Conservation (phyloP, 1,140 invertebrate genomes). For the Hycleus phaleratus region DNA sequence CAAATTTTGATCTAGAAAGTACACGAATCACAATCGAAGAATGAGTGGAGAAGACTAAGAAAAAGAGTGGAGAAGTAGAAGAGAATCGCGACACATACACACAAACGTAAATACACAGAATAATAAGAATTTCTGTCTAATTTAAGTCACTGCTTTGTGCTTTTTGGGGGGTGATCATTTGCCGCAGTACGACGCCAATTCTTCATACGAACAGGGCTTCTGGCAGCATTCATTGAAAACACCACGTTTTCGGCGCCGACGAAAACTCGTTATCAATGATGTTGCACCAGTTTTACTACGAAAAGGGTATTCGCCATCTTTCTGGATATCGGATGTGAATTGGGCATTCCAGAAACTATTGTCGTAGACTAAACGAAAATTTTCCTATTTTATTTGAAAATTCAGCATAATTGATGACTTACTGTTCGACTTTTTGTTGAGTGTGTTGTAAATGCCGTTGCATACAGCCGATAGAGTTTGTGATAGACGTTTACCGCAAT, state of each 20-base stretch:
- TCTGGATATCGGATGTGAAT: neutral
- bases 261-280: slow-evolving; percentile 28
- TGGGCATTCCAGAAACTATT: neutral
- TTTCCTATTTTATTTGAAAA: no score
- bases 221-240: slow-evolving; percentile 42
- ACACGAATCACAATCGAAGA: no score
- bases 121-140: no score
- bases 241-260: slow-evolving; percentile 33
- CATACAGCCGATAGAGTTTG: slow-evolving; percentile 20
- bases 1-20: no score
- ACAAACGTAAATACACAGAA: no score
- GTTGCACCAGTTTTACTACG: slow-evolving; percentile 14
- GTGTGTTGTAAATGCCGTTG: slow-evolving; percentile 21
- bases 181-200: slow-evolving; percentile 27
- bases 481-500: slow-evolving; percentile 21
- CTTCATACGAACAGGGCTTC: slow-evolving; percentile 39
- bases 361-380: neutral
- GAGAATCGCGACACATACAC: no score
- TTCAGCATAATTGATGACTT: neutral
- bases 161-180: neutral
- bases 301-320: slow-evolving; percentile 17
- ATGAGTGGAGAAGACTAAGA: no score
- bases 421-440: slow-evolving; percentile 14
- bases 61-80: no score
- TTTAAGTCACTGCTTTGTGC: no score